Percentiles rank a stretch among this genome's conserved stretches.
Conservation (phyloP, 2,113 vertebrate genomes). For the Hipposideros armiger region DNA sequence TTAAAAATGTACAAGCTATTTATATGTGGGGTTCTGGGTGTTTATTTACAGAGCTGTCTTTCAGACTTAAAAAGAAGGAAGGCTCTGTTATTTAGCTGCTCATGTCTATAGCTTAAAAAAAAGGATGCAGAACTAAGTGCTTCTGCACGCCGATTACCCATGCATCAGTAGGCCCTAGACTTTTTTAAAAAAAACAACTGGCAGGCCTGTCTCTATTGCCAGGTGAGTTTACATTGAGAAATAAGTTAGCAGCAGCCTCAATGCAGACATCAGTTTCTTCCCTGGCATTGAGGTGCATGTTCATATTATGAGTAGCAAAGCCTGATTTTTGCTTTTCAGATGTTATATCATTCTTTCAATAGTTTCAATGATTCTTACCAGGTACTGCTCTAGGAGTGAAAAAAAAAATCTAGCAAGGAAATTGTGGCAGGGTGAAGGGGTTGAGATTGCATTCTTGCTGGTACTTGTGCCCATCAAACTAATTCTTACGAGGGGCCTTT, state of each 20-base stretch:
- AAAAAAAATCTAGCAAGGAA: not conserved
- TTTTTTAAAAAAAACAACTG: no score
- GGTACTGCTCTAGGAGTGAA: not conserved
- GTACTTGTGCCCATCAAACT: not conserved
- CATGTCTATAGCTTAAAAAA: not conserved
- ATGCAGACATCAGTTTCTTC: not conserved
- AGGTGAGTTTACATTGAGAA: not conserved
- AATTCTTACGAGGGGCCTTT: not conserved
- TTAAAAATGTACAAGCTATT: slow-evolving; percentile 35
- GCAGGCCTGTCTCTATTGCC: not conserved
- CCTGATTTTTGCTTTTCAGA: not conserved
- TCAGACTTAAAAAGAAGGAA: not conserved
- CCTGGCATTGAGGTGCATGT: not conserved
- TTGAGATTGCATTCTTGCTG: not conserved
- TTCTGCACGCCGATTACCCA: not conserved
- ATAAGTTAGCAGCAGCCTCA: not conserved
- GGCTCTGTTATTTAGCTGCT: not conserved
- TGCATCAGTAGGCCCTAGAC: not conserved
- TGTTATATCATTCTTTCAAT: not conserved
- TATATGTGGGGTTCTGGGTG: not conserved
- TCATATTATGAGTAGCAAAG: not conserved
- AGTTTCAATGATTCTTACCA: not conserved
- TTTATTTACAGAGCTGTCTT: not conserved
- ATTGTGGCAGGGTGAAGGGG: no score
- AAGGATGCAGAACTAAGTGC: not conserved